phyloP scores from a whole-genome alignment of 2,888 invertebrate genomes.

The Coenonympha glycerion region DNA sequence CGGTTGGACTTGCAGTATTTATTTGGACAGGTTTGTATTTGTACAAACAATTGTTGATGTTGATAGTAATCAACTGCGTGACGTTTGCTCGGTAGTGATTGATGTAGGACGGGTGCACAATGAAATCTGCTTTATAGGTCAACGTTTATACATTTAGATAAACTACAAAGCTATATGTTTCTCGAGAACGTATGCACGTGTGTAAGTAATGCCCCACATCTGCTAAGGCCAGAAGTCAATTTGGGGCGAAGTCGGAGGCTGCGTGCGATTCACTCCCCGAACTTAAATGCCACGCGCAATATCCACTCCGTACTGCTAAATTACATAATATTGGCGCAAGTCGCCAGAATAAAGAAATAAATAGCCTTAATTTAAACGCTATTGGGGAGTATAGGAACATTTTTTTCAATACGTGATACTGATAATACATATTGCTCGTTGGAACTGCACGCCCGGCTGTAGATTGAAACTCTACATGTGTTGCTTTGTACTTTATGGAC shows the following conservation, averaged over 20 bases:
- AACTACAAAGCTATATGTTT: background rate
- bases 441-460: background rate
- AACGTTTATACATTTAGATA: slow-evolving; percentile 10
- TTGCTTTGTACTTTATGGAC: background rate
- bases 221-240: slow-evolving; percentile 61
- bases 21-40: slow-evolving; percentile 12
- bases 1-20: background rate
- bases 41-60: slow-evolving; percentile 9
- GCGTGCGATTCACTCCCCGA: slow-evolving; percentile 45
- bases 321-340: slow-evolving; percentile 43
- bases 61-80: slow-evolving; percentile 19
- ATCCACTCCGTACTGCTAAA: slow-evolving; percentile 46
- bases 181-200: slow-evolving; percentile 23
- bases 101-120: slow-evolving; percentile 1
- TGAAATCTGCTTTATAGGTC: slow-evolving; percentile 13
- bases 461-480: background rate
- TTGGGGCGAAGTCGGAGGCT: slow-evolving; percentile 49
- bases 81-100: slow-evolving; percentile 8
- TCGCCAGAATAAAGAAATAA: slow-evolving; percentile 22
- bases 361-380: slow-evolving; percentile 20
- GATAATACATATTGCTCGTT: slow-evolving; percentile 1
- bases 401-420: slow-evolving; percentile 5
- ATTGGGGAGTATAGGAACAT: slow-evolving; percentile 11
- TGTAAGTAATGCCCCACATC: slow-evolving; percentile 50
- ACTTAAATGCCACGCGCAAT: slow-evolving; percentile 59